Base-by-base conservation (phyloP, 2,888 invertebrate species). In the Cephus pygmeus region DNA sequence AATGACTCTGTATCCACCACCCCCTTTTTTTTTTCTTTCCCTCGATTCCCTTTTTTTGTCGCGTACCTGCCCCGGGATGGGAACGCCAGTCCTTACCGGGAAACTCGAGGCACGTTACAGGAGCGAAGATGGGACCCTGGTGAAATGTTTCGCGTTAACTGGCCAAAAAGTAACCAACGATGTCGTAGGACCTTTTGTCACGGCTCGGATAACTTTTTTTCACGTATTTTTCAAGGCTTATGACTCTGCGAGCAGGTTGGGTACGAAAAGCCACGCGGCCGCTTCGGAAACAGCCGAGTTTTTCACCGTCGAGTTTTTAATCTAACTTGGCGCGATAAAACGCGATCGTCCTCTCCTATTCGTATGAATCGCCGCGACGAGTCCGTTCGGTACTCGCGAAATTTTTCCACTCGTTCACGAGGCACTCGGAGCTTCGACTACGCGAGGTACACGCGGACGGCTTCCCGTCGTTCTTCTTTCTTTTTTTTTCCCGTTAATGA, bases 271-370 rank as follows among this genome's bases (percentile, higher is more conserved):
- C 31, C 31, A 12, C 71, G 31, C 33, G 0, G 6, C 12, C 71
- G 4, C 12, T 15, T 23, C 71, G 2, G 9, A 11, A 71, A 23
- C 73, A 73, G 15, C 69, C 11, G 33, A 69, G 68, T 40, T 79
- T 77, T 40, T 71, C 12, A 74, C 31, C 30, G 73, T 73, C 76
- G 80, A 83, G 83, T 85, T 85, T 86, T 84, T 84, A 86, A 88
- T 88, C 84, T 83, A 85, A 85, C 85, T 86, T 86, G 78, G 78
- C 77, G 80, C 82, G 82, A 82, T 84, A 85, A 85, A 85, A 81
- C 77, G 78, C 82, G 84, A 85, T 84, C 85, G 83, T 83, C 80
- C 77, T 75, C 78, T 56, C 40, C 15, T 9, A 23, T 56, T 9
- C 56, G 75, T 80, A 83, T 82, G 71, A 68, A 79, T 35, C 76